Base-by-base conservation (phyloP, 2,797 vertebrate species). In the Sebastolobus altivelis region DNA sequence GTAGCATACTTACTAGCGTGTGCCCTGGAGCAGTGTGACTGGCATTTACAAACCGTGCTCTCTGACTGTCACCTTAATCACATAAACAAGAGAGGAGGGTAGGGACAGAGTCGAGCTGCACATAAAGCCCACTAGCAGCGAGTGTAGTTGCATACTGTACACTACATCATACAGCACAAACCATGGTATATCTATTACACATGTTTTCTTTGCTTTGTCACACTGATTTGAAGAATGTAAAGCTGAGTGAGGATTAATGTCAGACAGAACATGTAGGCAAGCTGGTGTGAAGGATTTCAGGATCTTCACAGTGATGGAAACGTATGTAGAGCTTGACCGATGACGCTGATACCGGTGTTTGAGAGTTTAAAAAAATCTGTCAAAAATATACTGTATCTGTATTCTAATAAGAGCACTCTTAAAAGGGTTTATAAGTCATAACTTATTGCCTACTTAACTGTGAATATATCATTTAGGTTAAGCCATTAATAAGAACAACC, bases 51-150 rank as follows among this genome's bases (percentile, higher is more conserved):
- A 90, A 89, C 65, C 1, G 25, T 58, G 63, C 79, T 81, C 85
- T 79, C 72, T 75, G 84, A 89, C 87, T 90, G 89, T 87, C 87
- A 83, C 81, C 80, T 87, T 90, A 84, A 90, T 90, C 87, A 88
- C 77, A 92, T 85, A 86, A 91, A 89, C 73, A 86, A 75, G 77
- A 82, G 68, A 77, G 70, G 61, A 87, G 83, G 63, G 88, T 76
- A 72, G 61, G 72, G 83, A 75, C 79, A 85, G 25, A 75, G 43
- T 63, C 8, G 8, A 70, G 55, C 68, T 77, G 61, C 72, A 65
- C 35, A 83, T 22, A 76, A 67, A 60, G 71, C 63, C 59, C 11
- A 46, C 63, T 10, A 18, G 40, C 60, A 58, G 62, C 27, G 49
- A 69, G 33, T 18, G 10, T 4, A 70, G 61, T 46, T 79, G 43